Evolutionary conservation across 2,888 invertebrate genomes (phyloP), one percentile per base, ranked within the genome.

Genomic region (Thumatha senex): DNA sequence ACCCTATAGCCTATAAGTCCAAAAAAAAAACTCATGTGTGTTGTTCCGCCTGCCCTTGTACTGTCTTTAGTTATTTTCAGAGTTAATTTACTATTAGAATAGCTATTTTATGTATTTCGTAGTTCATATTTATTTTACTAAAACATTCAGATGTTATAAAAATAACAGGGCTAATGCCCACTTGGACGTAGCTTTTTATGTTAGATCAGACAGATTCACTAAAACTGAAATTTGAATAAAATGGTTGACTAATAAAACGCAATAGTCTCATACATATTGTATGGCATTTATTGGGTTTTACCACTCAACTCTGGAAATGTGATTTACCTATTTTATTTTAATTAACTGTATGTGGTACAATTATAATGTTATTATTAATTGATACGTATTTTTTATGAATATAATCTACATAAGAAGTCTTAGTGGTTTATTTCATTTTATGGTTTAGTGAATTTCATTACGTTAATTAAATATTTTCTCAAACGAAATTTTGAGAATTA

Each of bases 301-400:
- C n/a, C n/a, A n/a, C n/a, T n/a, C n/a, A n/a, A n/a, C n/a, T n/a
- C n/a, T n/a, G 18, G 18, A 24, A 24, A 24, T 24, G 38, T 55
- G 48, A 53, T 58, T 58, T 55, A 53, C 54, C 48, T 54, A 51
- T 58, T 57, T 56, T 54, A 61, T 59, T 54, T 55, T 52, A 44
- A 61, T 54, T 62, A 58, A 53, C 48, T 57, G 51, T 36, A 61
- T 58, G 54, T 56, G 47, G 30, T 58, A 56, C 33, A 52, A 56
- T 67, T 53, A 67, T 35, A 9, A 35, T 58, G 51, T 56, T 68
- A 56, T 50, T 57, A 46, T 41, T 67, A 48, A 46, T 50, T 66
- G 47, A 52, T 49, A 59, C 65, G 18, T 24, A 24, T 49, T 68
- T 54, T 68, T 65, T 58, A 61, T 63, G 54, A 67, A 56, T 61